Evolutionary conservation across 2,113 vertebrate genomes (phyloP).

Genomic region (Carollia perspicillata): DNA sequence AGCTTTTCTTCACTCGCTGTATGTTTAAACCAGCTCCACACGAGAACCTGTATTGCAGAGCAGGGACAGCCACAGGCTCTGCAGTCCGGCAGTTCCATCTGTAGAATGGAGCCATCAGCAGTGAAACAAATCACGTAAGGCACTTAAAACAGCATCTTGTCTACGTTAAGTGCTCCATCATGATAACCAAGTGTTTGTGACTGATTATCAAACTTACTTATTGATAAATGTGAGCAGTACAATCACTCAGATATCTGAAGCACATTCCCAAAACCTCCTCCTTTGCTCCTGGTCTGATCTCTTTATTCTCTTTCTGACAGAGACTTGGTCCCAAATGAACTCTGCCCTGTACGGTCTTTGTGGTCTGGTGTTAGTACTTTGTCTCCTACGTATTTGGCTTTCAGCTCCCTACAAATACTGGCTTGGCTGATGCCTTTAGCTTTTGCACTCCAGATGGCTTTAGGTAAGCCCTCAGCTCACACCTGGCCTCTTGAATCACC

Average conservation of each 20-base stretch:
- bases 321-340: neutral
- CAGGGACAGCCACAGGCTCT: neutral
- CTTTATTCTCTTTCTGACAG: neutral
- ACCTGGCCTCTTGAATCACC: neutral
- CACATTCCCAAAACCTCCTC: neutral
- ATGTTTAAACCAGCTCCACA: neutral
- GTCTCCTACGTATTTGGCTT: neutral
- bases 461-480: neutral
- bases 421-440: neutral
- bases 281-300: neutral
- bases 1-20: neutral
- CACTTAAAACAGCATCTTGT: neutral
- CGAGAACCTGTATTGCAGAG: neutral
- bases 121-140: neutral
- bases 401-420: neutral
- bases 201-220: neutral
- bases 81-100: neutral
- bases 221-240: neutral
- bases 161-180: neutral
- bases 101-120: neutral
- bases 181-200: neutral
- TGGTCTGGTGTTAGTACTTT: neutral
- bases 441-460: neutral
- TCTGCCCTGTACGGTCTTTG: neutral
- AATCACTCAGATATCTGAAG: neutral